These are phyloP conservation scores for Otocyon megalotis DNA, from an alignment of 2,113 vertebrate genomes.

Conservation along the genomic window DNA sequence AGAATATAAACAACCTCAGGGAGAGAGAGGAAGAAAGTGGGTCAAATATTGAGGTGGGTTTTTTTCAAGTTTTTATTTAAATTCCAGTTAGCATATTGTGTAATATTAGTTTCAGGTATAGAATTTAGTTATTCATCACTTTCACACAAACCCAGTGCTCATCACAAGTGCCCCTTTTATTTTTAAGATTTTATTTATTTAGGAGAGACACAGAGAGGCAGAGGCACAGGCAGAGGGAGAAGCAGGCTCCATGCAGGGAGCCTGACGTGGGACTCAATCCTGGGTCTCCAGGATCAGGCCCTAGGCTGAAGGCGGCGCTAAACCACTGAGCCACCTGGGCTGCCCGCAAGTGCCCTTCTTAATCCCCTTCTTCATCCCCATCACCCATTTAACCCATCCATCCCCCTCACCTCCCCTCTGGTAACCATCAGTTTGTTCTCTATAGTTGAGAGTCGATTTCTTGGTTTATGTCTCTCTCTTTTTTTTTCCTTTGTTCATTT, in stretches of 20 bases:
- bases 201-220: no score
- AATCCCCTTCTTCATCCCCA: neutral
- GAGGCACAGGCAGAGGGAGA: no score
- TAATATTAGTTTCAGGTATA: neutral
- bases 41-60: neutral
- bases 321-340: no score
- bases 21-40: neutral
- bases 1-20: neutral
- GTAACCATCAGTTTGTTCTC: neutral
- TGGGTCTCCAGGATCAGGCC: no score
- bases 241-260: no score
- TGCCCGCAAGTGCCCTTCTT: no score
- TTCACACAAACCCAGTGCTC: neutral
- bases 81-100: neutral
- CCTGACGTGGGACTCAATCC: no score
- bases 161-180: neutral
- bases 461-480: neutral
- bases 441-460: neutral
- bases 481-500: neutral
- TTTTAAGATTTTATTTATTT: no score
- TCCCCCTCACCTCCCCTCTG: neutral
- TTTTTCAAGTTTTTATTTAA: neutral
- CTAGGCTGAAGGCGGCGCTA: no score
- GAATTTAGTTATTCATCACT: neutral
- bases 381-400: neutral